Conservation (phyloP, 1,140 invertebrate genomes). For the Stenopsyche tienmushanensis region DNA sequence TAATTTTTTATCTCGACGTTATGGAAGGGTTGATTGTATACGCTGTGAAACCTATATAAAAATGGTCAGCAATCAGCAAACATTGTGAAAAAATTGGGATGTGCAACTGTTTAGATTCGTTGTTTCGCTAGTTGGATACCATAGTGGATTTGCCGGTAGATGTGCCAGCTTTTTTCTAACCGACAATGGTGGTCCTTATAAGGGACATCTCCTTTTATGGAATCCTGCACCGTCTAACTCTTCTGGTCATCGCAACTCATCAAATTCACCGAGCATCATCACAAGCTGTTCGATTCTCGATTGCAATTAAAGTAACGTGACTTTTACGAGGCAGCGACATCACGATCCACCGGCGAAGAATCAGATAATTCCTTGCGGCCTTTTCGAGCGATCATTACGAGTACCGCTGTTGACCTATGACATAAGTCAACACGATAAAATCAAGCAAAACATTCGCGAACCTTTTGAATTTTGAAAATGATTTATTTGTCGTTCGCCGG, state of each 20-base stretch:
- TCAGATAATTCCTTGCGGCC: not conserved
- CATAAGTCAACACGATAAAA: not conserved
- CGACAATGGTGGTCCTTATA: not conserved
- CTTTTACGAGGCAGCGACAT: constrained; percentile 5
- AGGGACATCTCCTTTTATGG: not conserved
- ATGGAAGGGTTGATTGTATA: too few relatives aligned
- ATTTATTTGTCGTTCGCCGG: too few relatives aligned
- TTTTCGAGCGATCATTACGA: not conserved
- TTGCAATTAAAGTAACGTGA: constrained; percentile 12
- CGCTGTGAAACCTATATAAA: too few relatives aligned
- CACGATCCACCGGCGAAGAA: not conserved
- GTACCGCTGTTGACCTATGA: not conserved
- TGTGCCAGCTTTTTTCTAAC: too few relatives aligned
- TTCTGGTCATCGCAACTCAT: not conserved
- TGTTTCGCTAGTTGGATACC: too few relatives aligned
- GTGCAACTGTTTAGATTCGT: too few relatives aligned
- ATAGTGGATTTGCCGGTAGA: too few relatives aligned
- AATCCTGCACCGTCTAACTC: not conserved
- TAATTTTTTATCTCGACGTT: too few relatives aligned
- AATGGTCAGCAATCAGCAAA: too few relatives aligned
- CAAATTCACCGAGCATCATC: not conserved
- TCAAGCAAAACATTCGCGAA: not conserved
- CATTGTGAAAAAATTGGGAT: too few relatives aligned
- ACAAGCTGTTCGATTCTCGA: not conserved
- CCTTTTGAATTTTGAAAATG: too few relatives aligned